Evolutionary conservation across 1,140 invertebrate genomes (phyloP).

Genomic region (Heliconius eleuchia): DNA sequence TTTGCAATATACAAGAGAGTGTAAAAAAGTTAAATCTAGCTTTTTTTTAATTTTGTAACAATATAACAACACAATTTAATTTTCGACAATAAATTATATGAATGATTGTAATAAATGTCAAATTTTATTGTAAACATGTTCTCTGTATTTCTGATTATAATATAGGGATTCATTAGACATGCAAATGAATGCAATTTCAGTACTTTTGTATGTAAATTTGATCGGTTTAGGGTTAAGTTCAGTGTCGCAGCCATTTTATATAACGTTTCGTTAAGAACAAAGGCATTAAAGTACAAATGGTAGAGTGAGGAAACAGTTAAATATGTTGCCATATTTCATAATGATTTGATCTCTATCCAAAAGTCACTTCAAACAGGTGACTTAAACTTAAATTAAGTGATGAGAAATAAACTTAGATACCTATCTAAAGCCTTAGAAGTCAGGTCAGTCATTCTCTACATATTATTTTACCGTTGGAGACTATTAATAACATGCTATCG

Average conservation of each 20-base stretch:
- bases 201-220: constrained; percentile 77
- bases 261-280: constrained; percentile 48
- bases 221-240: constrained; percentile 75
- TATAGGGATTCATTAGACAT: constrained; percentile 58
- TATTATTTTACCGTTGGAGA: no score
- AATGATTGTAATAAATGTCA: constrained; percentile 12
- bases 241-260: constrained; percentile 61
- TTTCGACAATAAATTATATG: constrained; percentile 5
- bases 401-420: constrained; percentile 30
- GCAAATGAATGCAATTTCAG: constrained; percentile 74
- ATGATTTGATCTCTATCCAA: neutral
- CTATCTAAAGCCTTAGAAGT: constrained; percentile 16
- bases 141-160: constrained; percentile 29
- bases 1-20: neutral
- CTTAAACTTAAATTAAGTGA: neutral
- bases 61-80: neutral
- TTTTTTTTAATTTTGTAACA: neutral
- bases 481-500: no score
- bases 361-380: no score
- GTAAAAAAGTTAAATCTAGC: neutral
- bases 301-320: constrained; percentile 1
- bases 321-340: neutral
- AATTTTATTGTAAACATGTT: constrained; percentile 24
- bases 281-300: constrained; percentile 12
- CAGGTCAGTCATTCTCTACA: no score